phyloP scores from a whole-genome alignment of 2,113 vertebrate species.

The Murina feae region DNA sequence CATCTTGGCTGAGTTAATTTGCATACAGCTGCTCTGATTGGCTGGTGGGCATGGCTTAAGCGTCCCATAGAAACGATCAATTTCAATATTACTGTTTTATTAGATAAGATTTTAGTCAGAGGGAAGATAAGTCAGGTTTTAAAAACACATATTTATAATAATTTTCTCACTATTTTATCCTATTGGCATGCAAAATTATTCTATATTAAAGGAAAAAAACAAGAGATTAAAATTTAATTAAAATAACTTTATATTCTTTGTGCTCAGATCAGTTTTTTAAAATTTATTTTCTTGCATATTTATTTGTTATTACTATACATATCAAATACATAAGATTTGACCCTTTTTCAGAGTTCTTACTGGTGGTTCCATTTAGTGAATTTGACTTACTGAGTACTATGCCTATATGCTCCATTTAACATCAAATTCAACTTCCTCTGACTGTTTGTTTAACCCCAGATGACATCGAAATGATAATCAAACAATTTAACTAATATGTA shows the following conservation, averaged over 20 bases:
- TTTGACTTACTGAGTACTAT: background rate
- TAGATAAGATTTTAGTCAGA: background rate
- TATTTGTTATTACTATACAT: background rate
- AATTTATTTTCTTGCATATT: constrained; percentile 33
- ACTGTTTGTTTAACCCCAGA: background rate
- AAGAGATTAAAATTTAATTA: constrained; percentile 1
- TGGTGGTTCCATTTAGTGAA: background rate
- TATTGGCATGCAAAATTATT: constrained; percentile 11
- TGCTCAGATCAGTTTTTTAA: background rate
- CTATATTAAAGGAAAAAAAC: background rate
- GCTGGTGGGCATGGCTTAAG: too few relatives aligned
- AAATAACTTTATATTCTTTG: background rate
- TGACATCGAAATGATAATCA: constrained; percentile 3
- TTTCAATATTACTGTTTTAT: too few relatives aligned
- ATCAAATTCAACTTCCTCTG: background rate
- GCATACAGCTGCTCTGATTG: too few relatives aligned
- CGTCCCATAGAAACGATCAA: too few relatives aligned
- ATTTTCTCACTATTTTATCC: constrained; percentile 31
- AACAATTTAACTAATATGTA: background rate
- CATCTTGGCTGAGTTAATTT: too few relatives aligned
- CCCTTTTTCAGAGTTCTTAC: background rate
- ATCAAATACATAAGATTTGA: background rate
- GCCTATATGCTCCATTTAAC: background rate
- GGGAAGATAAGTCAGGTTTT: constrained; percentile 10
- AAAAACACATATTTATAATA: constrained; percentile 21